phyloP scores from a whole-genome alignment of 2,888 invertebrate genomes.

The Chelonus formosanus region DNA sequence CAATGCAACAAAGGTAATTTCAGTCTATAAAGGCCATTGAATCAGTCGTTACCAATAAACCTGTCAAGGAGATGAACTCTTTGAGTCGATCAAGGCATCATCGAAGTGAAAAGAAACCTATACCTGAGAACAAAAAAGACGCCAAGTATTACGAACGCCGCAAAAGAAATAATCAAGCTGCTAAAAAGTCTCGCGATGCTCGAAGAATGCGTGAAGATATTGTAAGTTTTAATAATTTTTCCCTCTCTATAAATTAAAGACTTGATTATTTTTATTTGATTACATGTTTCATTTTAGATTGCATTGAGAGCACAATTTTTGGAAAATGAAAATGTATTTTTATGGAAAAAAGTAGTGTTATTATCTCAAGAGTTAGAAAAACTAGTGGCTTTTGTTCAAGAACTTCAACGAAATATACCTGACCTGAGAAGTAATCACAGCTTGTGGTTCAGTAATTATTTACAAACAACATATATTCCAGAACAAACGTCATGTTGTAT shows the following conservation, averaged over 20 bases:
- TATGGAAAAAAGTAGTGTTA: slow-evolving; percentile 83
- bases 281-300: slow-evolving; percentile 67
- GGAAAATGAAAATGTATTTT: slow-evolving; percentile 88
- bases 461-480: not conserved
- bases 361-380: slow-evolving; percentile 82
- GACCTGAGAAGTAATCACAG: not conserved
- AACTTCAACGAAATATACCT: slow-evolving; percentile 10
- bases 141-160: slow-evolving; percentile 89
- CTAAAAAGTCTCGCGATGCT: slow-evolving; percentile 90
- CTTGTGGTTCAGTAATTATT: not conserved
- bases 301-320: slow-evolving; percentile 84
- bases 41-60: not conserved
- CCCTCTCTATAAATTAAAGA: not conserved
- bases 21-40: not conserved
- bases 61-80: not conserved
- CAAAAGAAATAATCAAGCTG: slow-evolving; percentile 88
- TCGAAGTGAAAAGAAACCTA: slow-evolving; percentile 85
- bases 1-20: not conserved
- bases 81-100: slow-evolving; percentile 66
- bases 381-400: slow-evolving; percentile 55
- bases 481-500: slow-evolving; percentile 6
- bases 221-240: slow-evolving; percentile 63
- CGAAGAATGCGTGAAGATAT: slow-evolving; percentile 88
- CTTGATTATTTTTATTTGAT: not conserved
- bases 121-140: slow-evolving; percentile 87